phyloP scores from a whole-genome alignment of 2,888 invertebrate genomes.

The Watsonalla cultraria region DNA sequence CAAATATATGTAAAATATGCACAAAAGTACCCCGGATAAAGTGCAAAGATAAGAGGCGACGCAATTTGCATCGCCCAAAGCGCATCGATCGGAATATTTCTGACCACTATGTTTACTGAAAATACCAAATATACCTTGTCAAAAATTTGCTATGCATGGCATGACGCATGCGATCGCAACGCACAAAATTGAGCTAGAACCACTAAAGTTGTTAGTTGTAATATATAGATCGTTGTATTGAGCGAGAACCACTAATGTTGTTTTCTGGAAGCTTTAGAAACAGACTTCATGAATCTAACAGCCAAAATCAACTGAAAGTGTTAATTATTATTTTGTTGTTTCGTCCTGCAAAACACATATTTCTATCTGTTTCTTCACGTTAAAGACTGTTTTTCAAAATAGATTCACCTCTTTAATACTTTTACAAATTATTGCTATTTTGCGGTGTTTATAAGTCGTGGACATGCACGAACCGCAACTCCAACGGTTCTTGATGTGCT shows the following conservation, averaged over 20 bases:
- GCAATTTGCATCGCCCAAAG: slow-evolving; percentile 71
- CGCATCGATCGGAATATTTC: slow-evolving; percentile 49
- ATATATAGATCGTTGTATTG: too few species aligned
- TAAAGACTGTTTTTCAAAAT: too few species aligned
- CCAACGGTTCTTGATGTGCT: slow-evolving; percentile 35
- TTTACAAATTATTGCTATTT: neutral
- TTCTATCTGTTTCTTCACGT: too few species aligned
- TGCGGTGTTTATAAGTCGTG: neutral
- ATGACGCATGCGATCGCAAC: neutral
- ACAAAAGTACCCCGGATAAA: slow-evolving; percentile 72
- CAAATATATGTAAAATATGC: slow-evolving; percentile 74
- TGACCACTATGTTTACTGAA: slow-evolving; percentile 62
- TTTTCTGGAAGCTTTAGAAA: too few species aligned
- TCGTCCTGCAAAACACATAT: too few species aligned
- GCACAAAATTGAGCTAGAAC: neutral
- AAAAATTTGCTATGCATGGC: neutral
- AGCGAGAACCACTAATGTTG: too few species aligned
- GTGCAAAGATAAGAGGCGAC: slow-evolving; percentile 69
- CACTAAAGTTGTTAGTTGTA: too few species aligned
- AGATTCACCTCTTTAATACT: too few species aligned
- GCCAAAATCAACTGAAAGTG: too few species aligned
- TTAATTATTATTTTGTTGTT: too few species aligned
- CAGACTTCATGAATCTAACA: too few species aligned
- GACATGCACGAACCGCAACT: neutral
- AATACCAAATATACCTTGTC: slow-evolving; percentile 22